Conservation (phyloP, 2,888 invertebrate genomes). For the Eilema sororculum region DNA sequence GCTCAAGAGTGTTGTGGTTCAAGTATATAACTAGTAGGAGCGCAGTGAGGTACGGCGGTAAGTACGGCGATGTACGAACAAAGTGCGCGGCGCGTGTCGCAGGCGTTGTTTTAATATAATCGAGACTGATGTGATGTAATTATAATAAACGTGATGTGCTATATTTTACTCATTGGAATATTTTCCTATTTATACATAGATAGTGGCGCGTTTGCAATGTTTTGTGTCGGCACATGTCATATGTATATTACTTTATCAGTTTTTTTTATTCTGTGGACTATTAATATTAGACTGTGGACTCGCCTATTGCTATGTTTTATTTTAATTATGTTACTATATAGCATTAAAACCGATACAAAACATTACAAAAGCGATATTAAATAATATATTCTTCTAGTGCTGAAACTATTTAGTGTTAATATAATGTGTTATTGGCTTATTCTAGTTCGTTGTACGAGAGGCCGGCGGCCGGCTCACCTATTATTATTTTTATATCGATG, state of each 20-base stretch:
- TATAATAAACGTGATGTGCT: constrained; percentile 67
- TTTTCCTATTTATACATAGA: constrained; percentile 59
- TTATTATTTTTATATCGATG: constrained; percentile 35
- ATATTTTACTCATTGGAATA: constrained; percentile 72
- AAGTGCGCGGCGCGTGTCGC: constrained; percentile 33
- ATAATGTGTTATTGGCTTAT: constrained; percentile 47
- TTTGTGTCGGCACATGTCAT: constrained; percentile 30
- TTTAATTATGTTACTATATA: not conserved
- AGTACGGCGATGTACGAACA: constrained; percentile 27
- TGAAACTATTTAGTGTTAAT: constrained; percentile 50
- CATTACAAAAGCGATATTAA: constrained; percentile 27
- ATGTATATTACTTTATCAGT: not conserved
- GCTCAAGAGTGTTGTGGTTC: not conserved
- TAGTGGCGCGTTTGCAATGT: constrained; percentile 26
- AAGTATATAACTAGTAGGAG: no score
- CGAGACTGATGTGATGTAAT: constrained; percentile 77
- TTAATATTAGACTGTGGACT: not conserved
- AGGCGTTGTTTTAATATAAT: constrained; percentile 53
- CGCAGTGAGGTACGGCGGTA: not conserved
- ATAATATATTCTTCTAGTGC: constrained; percentile 59
- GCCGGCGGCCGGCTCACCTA: constrained; percentile 40
- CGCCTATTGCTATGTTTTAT: not conserved
- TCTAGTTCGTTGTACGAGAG: constrained; percentile 47
- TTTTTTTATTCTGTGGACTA: not conserved
- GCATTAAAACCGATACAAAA: constrained; percentile 28